phyloP scores from a whole-genome alignment of 2,797 vertebrate species.

The Labeo calbasu region DNA sequence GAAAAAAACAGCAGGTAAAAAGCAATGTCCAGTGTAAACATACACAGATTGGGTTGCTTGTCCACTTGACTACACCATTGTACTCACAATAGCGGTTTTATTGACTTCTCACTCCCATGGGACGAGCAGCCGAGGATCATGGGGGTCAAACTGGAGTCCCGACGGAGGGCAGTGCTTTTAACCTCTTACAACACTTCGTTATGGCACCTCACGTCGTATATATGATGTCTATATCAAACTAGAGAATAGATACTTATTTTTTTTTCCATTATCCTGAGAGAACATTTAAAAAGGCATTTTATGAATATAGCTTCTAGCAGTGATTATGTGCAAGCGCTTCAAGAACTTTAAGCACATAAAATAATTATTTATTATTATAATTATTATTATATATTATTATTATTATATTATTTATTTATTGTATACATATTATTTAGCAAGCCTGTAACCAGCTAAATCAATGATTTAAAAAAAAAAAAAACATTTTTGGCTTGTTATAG shows the following conservation, averaged over 20 bases:
- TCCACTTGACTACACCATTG: slow-evolving; percentile 42
- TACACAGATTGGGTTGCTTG: slow-evolving; percentile 52
- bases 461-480: too few relatives aligned
- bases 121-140: slow-evolving; percentile 55
- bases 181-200: slow-evolving; percentile 42
- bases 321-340: too few relatives aligned
- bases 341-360: too few relatives aligned
- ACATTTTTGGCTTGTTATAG: too few relatives aligned
- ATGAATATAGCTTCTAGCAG: too few relatives aligned
- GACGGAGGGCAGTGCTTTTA: slow-evolving; percentile 56
- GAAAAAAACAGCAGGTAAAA: background rate
- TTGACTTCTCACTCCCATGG: slow-evolving; percentile 54
- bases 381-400: too few relatives aligned
- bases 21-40: slow-evolving; percentile 40
- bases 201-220: slow-evolving; percentile 54
- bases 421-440: too few relatives aligned
- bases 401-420: too few relatives aligned
- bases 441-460: too few relatives aligned
- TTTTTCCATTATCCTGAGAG: background rate
- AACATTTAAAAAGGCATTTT: background rate
- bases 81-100: slow-evolving; percentile 50
- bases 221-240: background rate
- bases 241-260: background rate
- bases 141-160: slow-evolving; percentile 60
- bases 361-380: too few relatives aligned